Percentiles rank a stretch among this genome's conserved stretches.
Conservation (phyloP, 2,888 invertebrate genomes). For the Horisme vitalbata region DNA sequence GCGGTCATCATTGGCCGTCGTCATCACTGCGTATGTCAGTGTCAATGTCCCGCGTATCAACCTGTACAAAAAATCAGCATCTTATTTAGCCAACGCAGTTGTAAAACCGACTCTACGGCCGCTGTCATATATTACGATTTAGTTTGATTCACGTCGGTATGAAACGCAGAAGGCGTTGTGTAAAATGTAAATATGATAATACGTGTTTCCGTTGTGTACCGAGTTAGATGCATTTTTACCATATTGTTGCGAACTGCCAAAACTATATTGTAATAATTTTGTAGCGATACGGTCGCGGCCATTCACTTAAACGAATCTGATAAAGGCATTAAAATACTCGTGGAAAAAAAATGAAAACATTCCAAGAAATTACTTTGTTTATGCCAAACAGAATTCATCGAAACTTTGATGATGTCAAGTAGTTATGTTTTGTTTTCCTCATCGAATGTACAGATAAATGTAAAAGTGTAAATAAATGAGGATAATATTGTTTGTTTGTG, state of each 20-base stretch:
- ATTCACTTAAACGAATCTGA: conserved; percentile 30
- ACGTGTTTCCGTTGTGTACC: conserved; percentile 64
- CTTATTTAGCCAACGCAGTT: conserved; percentile 1
- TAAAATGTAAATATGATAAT: conserved; percentile 68
- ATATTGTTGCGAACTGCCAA: conserved; percentile 79
- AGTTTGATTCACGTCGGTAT: conserved; percentile 44
- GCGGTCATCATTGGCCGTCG: too few species aligned
- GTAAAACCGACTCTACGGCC: neutral
- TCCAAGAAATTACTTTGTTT: conserved; percentile 15
- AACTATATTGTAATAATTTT: conserved; percentile 77
- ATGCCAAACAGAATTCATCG: neutral
- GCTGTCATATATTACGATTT: conserved; percentile 40
- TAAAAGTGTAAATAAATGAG: conserved; percentile 21
- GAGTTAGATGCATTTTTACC: conserved; percentile 78
- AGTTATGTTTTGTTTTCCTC: conserved; percentile 13
- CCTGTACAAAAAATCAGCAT: too few species aligned
- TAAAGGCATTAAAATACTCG: conserved; percentile 17
- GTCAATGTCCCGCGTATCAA: too few species aligned
- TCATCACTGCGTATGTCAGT: too few species aligned
- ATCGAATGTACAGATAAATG: conserved; percentile 17
- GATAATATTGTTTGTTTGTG: conserved; percentile 30
- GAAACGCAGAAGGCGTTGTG: conserved; percentile 47
- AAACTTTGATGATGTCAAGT: neutral
- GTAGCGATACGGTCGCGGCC: conserved; percentile 55
- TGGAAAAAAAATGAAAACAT: conserved; percentile 10